These are phyloP conservation scores for Callospermophilus lateralis DNA, from an alignment of 2,113 vertebrate species.

Conservation along the genomic window DNA sequence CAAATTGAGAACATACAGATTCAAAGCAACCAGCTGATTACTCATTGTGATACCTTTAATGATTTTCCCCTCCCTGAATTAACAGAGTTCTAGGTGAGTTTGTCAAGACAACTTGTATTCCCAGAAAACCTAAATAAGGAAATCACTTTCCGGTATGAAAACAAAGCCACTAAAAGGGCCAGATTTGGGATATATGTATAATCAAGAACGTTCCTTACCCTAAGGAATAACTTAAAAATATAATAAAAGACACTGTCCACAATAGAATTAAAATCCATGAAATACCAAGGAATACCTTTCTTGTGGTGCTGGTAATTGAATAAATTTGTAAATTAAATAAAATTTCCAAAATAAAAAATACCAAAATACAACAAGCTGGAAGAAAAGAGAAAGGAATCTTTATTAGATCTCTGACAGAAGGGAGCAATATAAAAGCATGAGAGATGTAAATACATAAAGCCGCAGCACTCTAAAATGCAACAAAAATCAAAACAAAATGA, in stretches of 20 bases:
- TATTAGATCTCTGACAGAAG: not conserved
- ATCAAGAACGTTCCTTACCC: not conserved
- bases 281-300: not conserved
- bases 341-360: not conserved
- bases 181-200: not conserved
- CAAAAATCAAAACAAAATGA: not conserved
- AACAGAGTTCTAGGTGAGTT: not conserved
- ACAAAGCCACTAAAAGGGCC: not conserved
- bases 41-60: not conserved
- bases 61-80: not conserved
- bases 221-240: not conserved
- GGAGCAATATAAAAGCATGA: not conserved
- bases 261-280: constrained; percentile 7
- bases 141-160: constrained; percentile 5
- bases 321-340: too few species aligned
- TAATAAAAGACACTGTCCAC: not conserved
- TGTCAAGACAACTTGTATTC: constrained; percentile 2
- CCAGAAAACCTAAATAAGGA: constrained; percentile 8
- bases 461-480: not conserved
- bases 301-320: too few species aligned
- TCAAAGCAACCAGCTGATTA: not conserved
- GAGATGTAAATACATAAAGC: not conserved
- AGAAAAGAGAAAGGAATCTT: not conserved
- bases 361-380: not conserved
- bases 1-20: not conserved